Evolutionary conservation across 2,113 vertebrate species (phyloP).

Genomic region (Psammodynastes pulverulentus): DNA sequence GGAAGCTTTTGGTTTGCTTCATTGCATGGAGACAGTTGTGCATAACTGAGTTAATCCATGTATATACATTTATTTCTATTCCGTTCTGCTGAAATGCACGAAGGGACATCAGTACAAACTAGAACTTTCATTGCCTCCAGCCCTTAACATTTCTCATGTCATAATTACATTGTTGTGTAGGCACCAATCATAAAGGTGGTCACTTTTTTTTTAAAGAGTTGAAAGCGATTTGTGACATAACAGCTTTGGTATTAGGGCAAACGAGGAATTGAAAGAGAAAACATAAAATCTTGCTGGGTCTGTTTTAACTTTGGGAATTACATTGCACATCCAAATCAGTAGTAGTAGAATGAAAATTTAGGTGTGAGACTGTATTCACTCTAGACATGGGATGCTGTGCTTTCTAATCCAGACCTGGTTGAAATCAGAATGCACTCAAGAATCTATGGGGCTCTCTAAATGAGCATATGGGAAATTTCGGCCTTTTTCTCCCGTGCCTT

Average conservation of each 20-base stretch:
- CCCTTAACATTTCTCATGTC: conserved; percentile 1
- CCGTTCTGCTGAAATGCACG: not conserved
- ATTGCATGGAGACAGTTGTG: too few relatives aligned
- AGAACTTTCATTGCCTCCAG: not conserved
- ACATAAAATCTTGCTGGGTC: not conserved
- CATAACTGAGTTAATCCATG: not conserved
- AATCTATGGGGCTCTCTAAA: not conserved
- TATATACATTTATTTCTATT: not conserved
- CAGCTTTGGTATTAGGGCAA: not conserved
- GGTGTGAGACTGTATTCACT: not conserved
- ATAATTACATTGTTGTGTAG: conserved; percentile 2
- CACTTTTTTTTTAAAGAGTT: not conserved
- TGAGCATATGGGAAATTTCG: too few relatives aligned
- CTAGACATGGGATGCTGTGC: not conserved
- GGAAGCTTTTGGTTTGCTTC: not conserved
- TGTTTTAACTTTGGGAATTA: not conserved
- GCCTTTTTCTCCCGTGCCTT: not conserved
- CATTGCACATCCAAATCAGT: not conserved
- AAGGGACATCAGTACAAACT: not conserved
- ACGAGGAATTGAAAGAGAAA: not conserved
- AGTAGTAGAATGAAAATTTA: not conserved
- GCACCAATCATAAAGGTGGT: not conserved
- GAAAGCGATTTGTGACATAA: not conserved
- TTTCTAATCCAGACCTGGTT: not conserved
- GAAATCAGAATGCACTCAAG: not conserved